Percentiles rank a stretch among this genome's conserved stretches.
Conservation (phyloP, 1,140 invertebrate genomes). For the roundworm (Caenorhabditis elegans) region DNA sequence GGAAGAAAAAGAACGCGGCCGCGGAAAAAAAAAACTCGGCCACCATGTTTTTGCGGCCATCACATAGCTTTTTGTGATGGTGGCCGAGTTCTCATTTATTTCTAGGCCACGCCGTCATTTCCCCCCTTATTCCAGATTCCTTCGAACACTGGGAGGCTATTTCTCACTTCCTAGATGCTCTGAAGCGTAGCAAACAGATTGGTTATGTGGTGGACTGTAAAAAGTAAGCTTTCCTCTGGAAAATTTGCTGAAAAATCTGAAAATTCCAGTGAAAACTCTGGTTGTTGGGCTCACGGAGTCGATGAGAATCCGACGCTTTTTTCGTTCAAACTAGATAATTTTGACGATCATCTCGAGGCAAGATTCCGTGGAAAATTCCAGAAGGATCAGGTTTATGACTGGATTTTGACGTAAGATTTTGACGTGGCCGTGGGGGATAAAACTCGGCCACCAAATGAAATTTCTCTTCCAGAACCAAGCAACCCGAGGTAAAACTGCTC, state of each 20-base stretch:
- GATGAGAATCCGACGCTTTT: not conserved
- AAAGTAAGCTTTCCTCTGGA: too few relatives aligned
- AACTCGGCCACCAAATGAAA: too few relatives aligned
- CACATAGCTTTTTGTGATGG: too few relatives aligned
- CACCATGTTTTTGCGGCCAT: too few relatives aligned
- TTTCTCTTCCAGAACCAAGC: not conserved
- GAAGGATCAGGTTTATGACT: not conserved
- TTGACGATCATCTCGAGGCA: not conserved
- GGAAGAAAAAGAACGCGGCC: too few relatives aligned
- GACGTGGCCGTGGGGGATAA: too few relatives aligned
- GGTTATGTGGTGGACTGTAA: not conserved
- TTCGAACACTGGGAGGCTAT: conserved; percentile 6
- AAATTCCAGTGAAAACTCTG: not conserved
- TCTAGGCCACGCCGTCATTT: too few relatives aligned
- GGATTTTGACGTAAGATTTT: not conserved
- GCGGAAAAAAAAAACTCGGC: not conserved
- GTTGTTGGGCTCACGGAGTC: not conserved
- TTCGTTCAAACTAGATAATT: not conserved
- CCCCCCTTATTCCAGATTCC: not conserved
- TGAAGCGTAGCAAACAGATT: not conserved
- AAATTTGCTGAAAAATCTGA: too few relatives aligned
- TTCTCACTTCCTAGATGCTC: not conserved
- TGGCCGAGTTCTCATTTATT: too few relatives aligned
- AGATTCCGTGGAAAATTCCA: not conserved
- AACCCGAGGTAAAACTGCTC: not conserved